phyloP scores from a whole-genome alignment of 2,888 invertebrate genomes.

The Amiota communis region DNA sequence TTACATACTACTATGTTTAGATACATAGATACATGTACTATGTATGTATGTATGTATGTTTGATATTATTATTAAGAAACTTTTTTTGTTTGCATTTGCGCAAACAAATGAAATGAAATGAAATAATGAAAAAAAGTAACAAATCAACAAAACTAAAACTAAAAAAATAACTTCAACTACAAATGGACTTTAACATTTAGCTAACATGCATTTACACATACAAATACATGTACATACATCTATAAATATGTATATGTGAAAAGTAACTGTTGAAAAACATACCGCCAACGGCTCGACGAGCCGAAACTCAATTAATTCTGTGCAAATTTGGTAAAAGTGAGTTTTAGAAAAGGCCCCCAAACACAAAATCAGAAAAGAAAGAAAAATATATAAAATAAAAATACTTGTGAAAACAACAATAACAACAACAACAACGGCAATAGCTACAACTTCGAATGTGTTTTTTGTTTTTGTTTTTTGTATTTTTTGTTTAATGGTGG shows the following conservation, averaged over 20 bases:
- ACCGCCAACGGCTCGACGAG: conserved; percentile 20
- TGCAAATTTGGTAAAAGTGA: conserved; percentile 57
- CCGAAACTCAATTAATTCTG: conserved; percentile 39
- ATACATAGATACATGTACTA: too few species aligned
- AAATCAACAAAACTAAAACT: not conserved
- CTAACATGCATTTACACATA: not conserved
- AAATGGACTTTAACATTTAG: conserved; percentile 3
- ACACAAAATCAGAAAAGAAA: not conserved
- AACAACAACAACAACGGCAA: conserved; percentile 21
- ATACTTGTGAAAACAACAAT: conserved; percentile 41
- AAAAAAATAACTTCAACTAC: conserved; percentile 8
- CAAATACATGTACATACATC: not conserved
- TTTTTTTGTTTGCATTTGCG: too few species aligned
- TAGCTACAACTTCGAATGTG: conserved; percentile 37
- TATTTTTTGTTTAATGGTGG: conserved; percentile 39
- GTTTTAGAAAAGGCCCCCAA: conserved; percentile 40
- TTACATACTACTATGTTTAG: too few species aligned
- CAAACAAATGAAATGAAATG: not conserved
- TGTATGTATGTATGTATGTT: too few species aligned
- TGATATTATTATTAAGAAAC: too few species aligned
- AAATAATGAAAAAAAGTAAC: conserved; percentile 3
- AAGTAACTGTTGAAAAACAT: conserved; percentile 17
- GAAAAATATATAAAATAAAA: conserved; percentile 50
- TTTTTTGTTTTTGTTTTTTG: conserved; percentile 46
- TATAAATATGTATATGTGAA: not conserved